phyloP scores from a whole-genome alignment of 1,140 invertebrate genomes.

The Monochamus saltuarius region DNA sequence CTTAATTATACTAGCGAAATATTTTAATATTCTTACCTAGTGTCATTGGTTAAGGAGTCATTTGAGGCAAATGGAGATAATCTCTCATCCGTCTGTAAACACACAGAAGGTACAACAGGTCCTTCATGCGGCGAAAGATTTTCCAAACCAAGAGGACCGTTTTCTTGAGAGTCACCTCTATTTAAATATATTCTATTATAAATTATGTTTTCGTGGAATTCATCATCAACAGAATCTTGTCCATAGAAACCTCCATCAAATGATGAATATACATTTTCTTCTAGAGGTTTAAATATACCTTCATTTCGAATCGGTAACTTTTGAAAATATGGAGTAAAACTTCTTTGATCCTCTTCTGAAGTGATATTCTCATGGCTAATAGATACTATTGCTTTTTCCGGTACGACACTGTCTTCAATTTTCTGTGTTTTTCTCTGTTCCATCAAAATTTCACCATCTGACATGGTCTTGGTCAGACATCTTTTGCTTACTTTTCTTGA shows the following conservation, averaged over 20 bases:
- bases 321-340: slow-evolving; percentile 54
- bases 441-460: slow-evolving; percentile 76
- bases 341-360: slow-evolving; percentile 36
- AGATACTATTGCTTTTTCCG: slow-evolving; percentile 56
- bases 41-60: slow-evolving; percentile 75
- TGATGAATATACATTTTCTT: slow-evolving; percentile 46
- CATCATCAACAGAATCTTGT: slow-evolving; percentile 59
- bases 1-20: too few species aligned
- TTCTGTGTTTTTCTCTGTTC: slow-evolving; percentile 57
- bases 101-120: slow-evolving; percentile 50
- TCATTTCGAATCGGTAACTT: slow-evolving; percentile 63
- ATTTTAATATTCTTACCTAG: slow-evolving; percentile 50
- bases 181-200: slow-evolving; percentile 70
- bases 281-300: slow-evolving; percentile 51
- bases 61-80: slow-evolving; percentile 75
- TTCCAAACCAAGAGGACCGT: slow-evolving; percentile 28
- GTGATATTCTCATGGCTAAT: slow-evolving; percentile 61
- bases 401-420: slow-evolving; percentile 50
- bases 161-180: slow-evolving; percentile 56
- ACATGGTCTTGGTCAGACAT: slow-evolving; percentile 74
- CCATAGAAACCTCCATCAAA: slow-evolving; percentile 36
- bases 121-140: slow-evolving; percentile 45
- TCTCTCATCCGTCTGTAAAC: slow-evolving; percentile 48
- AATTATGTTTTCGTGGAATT: slow-evolving; percentile 79
- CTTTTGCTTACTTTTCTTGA: slow-evolving; percentile 54